These are phyloP conservation scores for Hypanus sabinus DNA, from an alignment of 2,113 vertebrate genomes.

Conservation along the genomic window DNA sequence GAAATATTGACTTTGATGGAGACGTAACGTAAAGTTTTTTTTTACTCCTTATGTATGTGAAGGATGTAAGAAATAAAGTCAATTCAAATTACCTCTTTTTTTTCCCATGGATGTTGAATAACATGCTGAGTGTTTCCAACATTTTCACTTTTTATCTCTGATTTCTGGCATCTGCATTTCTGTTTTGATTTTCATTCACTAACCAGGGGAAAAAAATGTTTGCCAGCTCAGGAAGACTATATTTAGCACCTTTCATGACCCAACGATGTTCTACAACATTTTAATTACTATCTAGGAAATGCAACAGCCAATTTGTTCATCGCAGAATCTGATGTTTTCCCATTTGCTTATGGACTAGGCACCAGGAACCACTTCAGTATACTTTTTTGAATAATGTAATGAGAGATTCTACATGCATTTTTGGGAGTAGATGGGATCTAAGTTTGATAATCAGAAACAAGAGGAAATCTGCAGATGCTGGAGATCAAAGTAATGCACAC, in stretches of 20 bases:
- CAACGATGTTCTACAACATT: not conserved
- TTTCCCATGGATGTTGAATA: no score
- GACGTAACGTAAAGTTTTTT: no score
- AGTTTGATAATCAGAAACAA: not conserved
- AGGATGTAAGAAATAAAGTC: no score
- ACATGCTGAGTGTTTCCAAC: no score
- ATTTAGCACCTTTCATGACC: not conserved
- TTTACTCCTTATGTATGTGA: no score
- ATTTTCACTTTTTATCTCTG: no score
- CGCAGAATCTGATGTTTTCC: not conserved
- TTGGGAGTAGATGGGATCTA: not conserved
- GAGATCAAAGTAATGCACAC: no score
- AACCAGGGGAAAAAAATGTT: not conserved
- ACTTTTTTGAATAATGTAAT: not conserved
- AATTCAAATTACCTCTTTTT: no score
- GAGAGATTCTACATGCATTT: not conserved
- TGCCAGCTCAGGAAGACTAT: not conserved
- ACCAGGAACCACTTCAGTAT: not conserved
- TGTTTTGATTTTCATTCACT: no score
- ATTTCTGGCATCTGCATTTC: no score
- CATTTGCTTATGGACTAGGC: not conserved
- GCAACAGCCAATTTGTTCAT: not conserved
- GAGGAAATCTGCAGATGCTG: no score
- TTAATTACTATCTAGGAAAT: not conserved
- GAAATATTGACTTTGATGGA: no score